phyloP scores from a whole-genome alignment of 2,888 invertebrate genomes.

The Hermaeophaga mercurialis region DNA sequence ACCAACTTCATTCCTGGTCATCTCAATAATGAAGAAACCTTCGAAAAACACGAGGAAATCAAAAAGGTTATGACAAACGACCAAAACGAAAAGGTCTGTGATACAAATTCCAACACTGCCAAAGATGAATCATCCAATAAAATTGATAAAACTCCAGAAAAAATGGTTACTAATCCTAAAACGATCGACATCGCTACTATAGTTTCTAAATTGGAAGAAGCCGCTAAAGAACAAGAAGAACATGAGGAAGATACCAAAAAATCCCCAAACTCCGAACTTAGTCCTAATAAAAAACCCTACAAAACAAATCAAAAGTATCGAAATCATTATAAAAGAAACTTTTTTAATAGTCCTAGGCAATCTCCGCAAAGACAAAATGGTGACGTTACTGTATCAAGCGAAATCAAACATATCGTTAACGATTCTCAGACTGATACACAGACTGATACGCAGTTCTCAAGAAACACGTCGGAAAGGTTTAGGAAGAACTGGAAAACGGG shows the following conservation, averaged over 20 bases:
- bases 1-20: conserved; percentile 42
- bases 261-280: conserved; percentile 13
- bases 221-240: conserved; percentile 51
- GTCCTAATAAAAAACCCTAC: conserved; percentile 27
- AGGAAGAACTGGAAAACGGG: conserved; percentile 38
- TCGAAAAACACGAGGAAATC: conserved; percentile 22
- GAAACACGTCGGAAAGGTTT: conserved; percentile 32
- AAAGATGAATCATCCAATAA: conserved; percentile 25
- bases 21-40: conserved; percentile 25
- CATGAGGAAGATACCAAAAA: conserved; percentile 29
- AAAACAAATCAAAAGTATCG: conserved; percentile 33
- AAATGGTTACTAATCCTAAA: conserved; percentile 37
- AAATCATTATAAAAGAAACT: conserved; percentile 38
- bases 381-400: background rate
- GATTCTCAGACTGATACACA: conserved; percentile 5
- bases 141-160: conserved; percentile 31
- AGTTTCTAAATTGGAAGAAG: conserved; percentile 56
- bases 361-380: conserved; percentile 34
- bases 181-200: conserved; percentile 54
- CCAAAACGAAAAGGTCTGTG: conserved; percentile 23
- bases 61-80: conserved; percentile 12
- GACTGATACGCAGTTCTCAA: conserved; percentile 13
- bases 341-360: conserved; percentile 34
- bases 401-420: conserved; percentile 11
- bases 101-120: conserved; percentile 30